Conservation (phyloP, 2,797 vertebrate species). For the Cygnus olor region DNA sequence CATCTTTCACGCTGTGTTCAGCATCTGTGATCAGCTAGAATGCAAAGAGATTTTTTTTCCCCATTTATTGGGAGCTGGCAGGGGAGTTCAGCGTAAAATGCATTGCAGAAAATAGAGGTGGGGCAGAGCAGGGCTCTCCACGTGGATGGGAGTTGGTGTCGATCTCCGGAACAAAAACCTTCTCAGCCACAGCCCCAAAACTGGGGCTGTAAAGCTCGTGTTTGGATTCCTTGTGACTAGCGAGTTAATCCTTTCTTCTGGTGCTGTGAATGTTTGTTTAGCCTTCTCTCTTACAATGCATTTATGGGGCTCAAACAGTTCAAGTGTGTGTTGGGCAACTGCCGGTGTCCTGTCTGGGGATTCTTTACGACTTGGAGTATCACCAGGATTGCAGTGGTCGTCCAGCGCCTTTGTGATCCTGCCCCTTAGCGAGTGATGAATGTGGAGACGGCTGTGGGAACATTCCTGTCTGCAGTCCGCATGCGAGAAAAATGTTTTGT, state of each 20-base stretch:
- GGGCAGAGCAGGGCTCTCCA: rapidly evolving
- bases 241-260: neutral
- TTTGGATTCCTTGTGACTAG: neutral
- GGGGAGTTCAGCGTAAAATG: neutral
- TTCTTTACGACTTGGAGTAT: conserved; percentile 34
- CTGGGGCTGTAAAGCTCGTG: neutral
- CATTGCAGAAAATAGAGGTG: rapidly evolving
- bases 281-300: neutral
- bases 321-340: neutral
- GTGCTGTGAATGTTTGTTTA: neutral
- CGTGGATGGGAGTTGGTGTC: neutral
- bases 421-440: neutral
- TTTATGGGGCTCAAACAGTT: neutral
- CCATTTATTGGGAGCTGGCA: rapidly evolving
- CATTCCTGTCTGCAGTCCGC: conserved; percentile 24
- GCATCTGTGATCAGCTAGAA: neutral
- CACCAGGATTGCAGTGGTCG: neutral
- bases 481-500: conserved; percentile 33
- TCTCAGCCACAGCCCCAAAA: neutral
- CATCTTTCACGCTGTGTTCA: rapidly evolving
- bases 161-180: neutral
- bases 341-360: neutral
- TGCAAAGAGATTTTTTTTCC: neutral
- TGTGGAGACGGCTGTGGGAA: conserved; percentile 63
- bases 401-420: neutral